Evolutionary conservation across 2,113 vertebrate species (phyloP), one percentile per base, ranked within the genome.

Genomic region (Pleuronectes platessa): DNA sequence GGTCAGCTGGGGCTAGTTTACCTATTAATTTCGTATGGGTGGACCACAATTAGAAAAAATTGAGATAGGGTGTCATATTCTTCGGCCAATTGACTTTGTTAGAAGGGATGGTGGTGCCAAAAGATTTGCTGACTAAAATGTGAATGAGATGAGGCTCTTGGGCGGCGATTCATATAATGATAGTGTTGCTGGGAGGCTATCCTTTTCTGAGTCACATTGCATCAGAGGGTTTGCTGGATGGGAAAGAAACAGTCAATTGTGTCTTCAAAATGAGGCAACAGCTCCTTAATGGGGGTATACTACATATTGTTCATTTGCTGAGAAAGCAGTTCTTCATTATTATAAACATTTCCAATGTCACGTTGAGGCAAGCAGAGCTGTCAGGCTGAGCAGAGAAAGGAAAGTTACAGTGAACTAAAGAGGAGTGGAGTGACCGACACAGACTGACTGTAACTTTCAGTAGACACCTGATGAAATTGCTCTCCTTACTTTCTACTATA

Each of bases 21-120:
- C 64, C 58, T 35, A 79, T 78, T 86, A 79, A 88, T 89, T 88
- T 85, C 54, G 31, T 82, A 70, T 74, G 68, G 79, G 67, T 77
- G 53, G 45, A 40, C 21, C 27, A 24, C 60, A 62, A 73, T 47
- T 73, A 62, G 13, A 66, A 56, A 56, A 23, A 21, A 69, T 49
- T 23, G 59, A 77, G 60, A 81, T 56, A 42, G 17, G 26, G 66
- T 71, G 58, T 54, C 51, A n/a, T 9, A 54, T n/a, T 54, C 20
- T n/a, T 9, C 2, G 51, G 20, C 51, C 20, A 54, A 51, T 51
- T 51, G 49, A 51, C 49, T 51, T 54, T 9, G 51, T 54, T 54
- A n/a, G 51, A 54, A 20, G 51, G 56, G 53, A 61, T 56, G 21
- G 21, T 63, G 37, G 42, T 79, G 67, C 74, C 66, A 67, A 42